phyloP scores from a whole-genome alignment of 2,113 vertebrate species.

The Pteruthius melanotis region DNA sequence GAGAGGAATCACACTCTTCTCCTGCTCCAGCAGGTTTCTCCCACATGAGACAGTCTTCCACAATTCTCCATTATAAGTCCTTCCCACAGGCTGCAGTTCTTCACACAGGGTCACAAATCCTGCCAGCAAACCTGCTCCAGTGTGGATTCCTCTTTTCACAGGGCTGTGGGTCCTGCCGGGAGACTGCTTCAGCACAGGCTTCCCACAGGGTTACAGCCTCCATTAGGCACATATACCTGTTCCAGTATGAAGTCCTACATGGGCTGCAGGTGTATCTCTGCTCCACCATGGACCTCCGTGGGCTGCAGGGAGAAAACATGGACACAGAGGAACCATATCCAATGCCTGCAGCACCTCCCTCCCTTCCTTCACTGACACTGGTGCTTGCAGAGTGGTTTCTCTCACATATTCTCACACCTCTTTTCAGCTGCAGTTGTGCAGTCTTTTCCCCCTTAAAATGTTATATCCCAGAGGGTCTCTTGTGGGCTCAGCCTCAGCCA shows the following conservation, averaged over 20 bases:
- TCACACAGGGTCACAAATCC: rapidly evolving
- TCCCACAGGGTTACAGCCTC: background rate
- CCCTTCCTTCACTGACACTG: rapidly evolving
- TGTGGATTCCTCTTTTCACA: rapidly evolving
- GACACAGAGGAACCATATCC: background rate
- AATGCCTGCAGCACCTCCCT: background rate
- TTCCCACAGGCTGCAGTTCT: background rate
- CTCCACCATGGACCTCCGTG: background rate
- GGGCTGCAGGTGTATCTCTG: background rate
- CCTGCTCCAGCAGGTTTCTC: rapidly evolving
- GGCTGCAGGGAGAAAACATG: background rate
- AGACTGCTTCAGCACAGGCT: background rate
- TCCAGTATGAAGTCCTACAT: background rate
- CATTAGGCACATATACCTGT: background rate
- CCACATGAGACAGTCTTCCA: background rate
- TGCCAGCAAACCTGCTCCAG: background rate
- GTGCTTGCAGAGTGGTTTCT: background rate
- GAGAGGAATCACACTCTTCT: background rate
- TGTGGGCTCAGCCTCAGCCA: background rate
- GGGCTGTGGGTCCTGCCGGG: background rate
- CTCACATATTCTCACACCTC: background rate
- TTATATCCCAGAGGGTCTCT: background rate
- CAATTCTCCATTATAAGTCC: background rate
- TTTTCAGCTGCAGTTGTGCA: background rate
- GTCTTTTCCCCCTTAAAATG: background rate